phyloP scores from a whole-genome alignment of 2,888 invertebrate species.

The Dicroscelio sp. region DNA sequence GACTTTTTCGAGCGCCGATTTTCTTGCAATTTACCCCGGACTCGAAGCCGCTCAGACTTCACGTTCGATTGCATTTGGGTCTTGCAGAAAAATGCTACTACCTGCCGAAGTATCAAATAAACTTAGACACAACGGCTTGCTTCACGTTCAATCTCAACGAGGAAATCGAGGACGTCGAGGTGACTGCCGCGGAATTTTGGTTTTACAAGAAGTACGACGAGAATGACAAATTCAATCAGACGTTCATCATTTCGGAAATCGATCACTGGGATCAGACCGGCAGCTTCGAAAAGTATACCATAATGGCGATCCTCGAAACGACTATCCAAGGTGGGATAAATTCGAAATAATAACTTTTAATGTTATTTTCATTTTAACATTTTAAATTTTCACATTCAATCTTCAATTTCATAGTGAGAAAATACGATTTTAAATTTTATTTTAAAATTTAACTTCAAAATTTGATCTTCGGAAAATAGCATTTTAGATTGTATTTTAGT shows the following conservation, averaged over 20 bases:
- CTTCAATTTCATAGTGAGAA: too few species aligned
- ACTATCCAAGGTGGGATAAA: conserved; percentile 94
- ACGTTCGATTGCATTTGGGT: too few species aligned
- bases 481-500: too few species aligned
- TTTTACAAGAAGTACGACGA: conserved; percentile 95
- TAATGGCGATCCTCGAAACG: conserved; percentile 96
- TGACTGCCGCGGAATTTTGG: conserved; percentile 96
- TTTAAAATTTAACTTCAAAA: too few species aligned
- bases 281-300: conserved; percentile 95
- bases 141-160: conserved; percentile 95
- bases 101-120: conserved; percentile 89
- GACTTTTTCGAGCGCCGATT: too few species aligned
- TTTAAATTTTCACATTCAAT: too few species aligned
- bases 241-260: conserved; percentile 95
- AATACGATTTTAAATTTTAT: too few species aligned
- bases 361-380: too few species aligned
- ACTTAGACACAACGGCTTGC: conserved; percentile 93
- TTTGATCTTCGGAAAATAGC: too few species aligned
- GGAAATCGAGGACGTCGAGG: conserved; percentile 95
- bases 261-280: conserved; percentile 94
- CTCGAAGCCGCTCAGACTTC: too few species aligned
- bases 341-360: too few species aligned
- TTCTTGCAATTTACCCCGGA: too few species aligned
- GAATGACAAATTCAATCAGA: conserved; percentile 94
- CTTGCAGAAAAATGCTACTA: conserved; percentile 90